A percentile compares a stretch with the other conserved stretches of the same genome.
phyloP scores from a whole-genome alignment of 1,140 invertebrate genomes.

The Nixonia krombeini region DNA sequence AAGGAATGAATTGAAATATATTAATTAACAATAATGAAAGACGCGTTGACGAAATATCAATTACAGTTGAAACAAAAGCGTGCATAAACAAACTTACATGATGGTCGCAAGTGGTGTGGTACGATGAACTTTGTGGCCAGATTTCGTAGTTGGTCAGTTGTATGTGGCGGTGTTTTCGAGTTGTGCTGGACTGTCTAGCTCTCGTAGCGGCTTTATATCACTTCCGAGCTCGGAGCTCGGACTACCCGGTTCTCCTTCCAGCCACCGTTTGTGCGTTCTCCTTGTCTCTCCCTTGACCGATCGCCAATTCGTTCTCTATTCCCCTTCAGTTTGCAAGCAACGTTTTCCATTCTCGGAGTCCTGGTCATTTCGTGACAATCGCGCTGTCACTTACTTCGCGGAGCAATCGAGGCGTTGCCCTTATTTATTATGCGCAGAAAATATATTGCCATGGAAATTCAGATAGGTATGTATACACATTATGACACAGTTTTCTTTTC shows the following conservation, averaged over 20 bases:
- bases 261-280: conserved; percentile 43
- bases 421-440: conserved; percentile 30
- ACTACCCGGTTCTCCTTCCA: conserved; percentile 55
- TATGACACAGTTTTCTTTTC: too few relatives aligned
- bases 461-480: too few relatives aligned
- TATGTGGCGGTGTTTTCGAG: conserved; percentile 57
- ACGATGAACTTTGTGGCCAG: conserved; percentile 49
- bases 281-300: conserved; percentile 50
- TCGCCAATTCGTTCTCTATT: conserved; percentile 29
- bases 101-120: conserved; percentile 66
- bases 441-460: conserved; percentile 23
- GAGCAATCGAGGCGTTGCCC: conserved; percentile 15
- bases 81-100: too few relatives aligned
- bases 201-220: conserved; percentile 67
- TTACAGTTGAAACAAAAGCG: too few relatives aligned
- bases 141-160: conserved; percentile 48
- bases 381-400: conserved; percentile 29
- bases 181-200: conserved; percentile 53
- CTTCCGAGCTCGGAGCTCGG: conserved; percentile 58
- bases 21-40: too few relatives aligned
- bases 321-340: conserved; percentile 29
- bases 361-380: conserved; percentile 35
- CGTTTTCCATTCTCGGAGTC: conserved; percentile 35
- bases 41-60: too few relatives aligned
- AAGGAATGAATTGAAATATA: too few relatives aligned